These are phyloP conservation scores for Lophius americanus DNA, from an alignment of 2,797 vertebrate genomes.

Conservation along the genomic window DNA sequence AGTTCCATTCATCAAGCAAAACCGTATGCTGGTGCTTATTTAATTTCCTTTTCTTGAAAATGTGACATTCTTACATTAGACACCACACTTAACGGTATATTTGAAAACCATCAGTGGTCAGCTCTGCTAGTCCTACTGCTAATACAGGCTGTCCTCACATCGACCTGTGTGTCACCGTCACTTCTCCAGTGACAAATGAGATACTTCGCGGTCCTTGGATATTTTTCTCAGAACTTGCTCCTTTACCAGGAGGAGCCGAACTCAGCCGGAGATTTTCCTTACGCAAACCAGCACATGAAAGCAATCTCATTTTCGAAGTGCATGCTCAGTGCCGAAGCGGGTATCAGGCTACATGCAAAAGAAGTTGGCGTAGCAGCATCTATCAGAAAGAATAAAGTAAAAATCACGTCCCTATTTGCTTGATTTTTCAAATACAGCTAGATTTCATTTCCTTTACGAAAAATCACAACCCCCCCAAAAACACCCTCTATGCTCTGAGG, in stretches of 20 bases:
- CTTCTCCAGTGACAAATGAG: conserved; percentile 44
- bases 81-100: background rate
- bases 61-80: no score
- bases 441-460: background rate
- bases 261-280: background rate
- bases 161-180: conserved; percentile 22
- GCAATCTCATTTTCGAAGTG: conserved; percentile 10
- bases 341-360: conserved; percentile 16
- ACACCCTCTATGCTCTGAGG: background rate
- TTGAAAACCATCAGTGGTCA: background rate
- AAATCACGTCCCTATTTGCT: background rate
- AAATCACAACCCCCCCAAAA: background rate
- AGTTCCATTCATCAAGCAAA: background rate
- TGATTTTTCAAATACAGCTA: background rate
- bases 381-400: background rate
- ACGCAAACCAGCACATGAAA: conserved; percentile 30
- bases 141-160: conserved; percentile 5
- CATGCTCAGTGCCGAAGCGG: background rate
- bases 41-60: background rate
- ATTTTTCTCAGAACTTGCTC: conserved; percentile 45
- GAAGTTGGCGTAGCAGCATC: background rate
- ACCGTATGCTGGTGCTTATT: background rate
- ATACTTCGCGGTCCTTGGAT: conserved; percentile 34
- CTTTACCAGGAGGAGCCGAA: conserved; percentile 32
- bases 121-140: background rate